Conservation (phyloP, 2,888 invertebrate species). For the Acronicta leporina region DNA sequence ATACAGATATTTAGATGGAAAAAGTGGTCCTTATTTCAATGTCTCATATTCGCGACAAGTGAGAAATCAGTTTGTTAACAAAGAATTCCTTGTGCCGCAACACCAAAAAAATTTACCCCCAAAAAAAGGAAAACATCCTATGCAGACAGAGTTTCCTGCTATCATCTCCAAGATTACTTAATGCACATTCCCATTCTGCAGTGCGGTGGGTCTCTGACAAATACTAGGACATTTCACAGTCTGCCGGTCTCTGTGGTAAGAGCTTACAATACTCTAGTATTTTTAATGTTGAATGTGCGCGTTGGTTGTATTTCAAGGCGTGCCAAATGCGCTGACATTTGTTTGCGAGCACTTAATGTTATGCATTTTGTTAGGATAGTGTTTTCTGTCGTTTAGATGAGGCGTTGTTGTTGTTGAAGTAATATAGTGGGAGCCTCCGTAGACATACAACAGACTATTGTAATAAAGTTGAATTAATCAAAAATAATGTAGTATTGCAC, state of each 20-base stretch:
- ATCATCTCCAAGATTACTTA: constrained; percentile 57
- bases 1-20: too few relatives aligned
- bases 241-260: constrained; percentile 77
- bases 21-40: too few relatives aligned
- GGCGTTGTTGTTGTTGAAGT: constrained; percentile 13
- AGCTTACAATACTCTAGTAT: constrained; percentile 66
- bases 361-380: constrained; percentile 42
- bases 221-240: constrained; percentile 84
- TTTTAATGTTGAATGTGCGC: constrained; percentile 59
- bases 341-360: constrained; percentile 47
- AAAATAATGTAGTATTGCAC: too few relatives aligned
- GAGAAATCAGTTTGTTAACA: too few relatives aligned
- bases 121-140: constrained; percentile 30
- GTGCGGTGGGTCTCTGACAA: constrained; percentile 70
- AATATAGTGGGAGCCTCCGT: neutral
- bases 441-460: too few relatives aligned
- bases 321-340: constrained; percentile 59
- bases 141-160: constrained; percentile 55
- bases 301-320: constrained; percentile 59
- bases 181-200: constrained; percentile 59
- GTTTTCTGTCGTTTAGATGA: constrained; percentile 33
- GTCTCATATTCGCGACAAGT: too few relatives aligned
- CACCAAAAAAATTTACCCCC: neutral
- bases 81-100: too few relatives aligned
- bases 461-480: too few relatives aligned